Percentiles rank a stretch among this genome's conserved stretches.
phyloP scores from a whole-genome alignment of 2,113 vertebrate species.

The Gallinago undulata region DNA sequence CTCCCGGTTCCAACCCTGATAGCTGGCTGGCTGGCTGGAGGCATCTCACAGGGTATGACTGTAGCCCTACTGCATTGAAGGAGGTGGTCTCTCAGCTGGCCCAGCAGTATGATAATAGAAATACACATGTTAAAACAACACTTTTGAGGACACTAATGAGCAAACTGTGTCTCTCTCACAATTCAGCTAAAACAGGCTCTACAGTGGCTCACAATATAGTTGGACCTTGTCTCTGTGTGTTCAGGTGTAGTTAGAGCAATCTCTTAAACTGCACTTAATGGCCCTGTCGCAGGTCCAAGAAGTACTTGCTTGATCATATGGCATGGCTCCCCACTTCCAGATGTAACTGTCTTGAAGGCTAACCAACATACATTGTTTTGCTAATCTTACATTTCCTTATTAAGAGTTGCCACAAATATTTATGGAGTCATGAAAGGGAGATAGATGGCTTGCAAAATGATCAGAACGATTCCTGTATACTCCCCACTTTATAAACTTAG shows the following conservation, averaged over 20 bases:
- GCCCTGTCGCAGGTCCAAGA: background rate
- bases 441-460: conserved; percentile 22
- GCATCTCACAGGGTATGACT: background rate
- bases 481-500: background rate
- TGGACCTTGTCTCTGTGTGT: background rate
- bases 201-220: background rate
- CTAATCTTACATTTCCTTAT: conserved; percentile 59
- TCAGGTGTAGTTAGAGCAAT: background rate
- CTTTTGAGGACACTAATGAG: background rate
- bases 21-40: background rate
- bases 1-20: background rate
- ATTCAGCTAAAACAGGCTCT: background rate
- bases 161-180: background rate
- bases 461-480: background rate
- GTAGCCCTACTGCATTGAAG: background rate
- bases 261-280: background rate
- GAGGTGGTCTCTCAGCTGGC: background rate
- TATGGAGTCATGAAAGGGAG: conserved; percentile 53
- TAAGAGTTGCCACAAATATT: conserved; percentile 28
- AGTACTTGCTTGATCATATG: background rate
- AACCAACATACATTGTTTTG: background rate
- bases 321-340: conserved; percentile 1
- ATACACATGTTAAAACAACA: background rate
- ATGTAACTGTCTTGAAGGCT: conserved; percentile 14
- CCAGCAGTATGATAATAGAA: background rate